Evolutionary conservation across 2,113 vertebrate species (phyloP), one percentile per base, ranked within the genome.

Genomic region (Poeciliopsis turrubarensis): DNA sequence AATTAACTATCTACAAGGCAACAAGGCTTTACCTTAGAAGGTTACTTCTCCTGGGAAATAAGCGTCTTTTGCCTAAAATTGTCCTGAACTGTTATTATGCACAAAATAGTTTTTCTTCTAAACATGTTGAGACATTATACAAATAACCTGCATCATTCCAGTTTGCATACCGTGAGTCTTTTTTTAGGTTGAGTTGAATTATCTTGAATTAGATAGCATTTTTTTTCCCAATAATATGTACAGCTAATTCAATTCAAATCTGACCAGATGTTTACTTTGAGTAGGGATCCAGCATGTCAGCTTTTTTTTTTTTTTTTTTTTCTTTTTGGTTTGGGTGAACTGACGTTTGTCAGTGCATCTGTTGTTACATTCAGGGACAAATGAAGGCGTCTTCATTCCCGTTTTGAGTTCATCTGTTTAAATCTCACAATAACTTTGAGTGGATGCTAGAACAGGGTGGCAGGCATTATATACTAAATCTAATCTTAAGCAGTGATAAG

Each of bases 1-100:
- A 31, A 13, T 29, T 27, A 77, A 72, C 65, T 65, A 73, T 65
- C 77, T 68, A 68, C 79, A 44, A 72, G 39, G 70, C 77, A 73
- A 68, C 79, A 60, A 72, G 31, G 68, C 12, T 27, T 64, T 41
- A 72, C 26, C 60, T n/a, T 26, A 41, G 19, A 54, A 60, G 44
- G 65, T 41, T 64, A 62, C n/a, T 8, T 41, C 25, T 73, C 30
- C 32, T 22, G 29, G 70, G 22, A 37, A 70, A 66, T 61, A 60
- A 69, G 19, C 30, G n/a, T 34, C 41, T 47, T 73, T 73, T 73
- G 70, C 30, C 44, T 5, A 30, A 72, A 73, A 73, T 39, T 29
- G 27, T 31, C 26, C 26, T 30, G 29, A 30, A 67, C 30, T 17
- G 29, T 8, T n/a, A 19, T 31, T 74, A 60, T 63, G 14, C 9